Base-by-base conservation (phyloP, 1,140 invertebrate genomes). In the Holotrichia oblita region DNA sequence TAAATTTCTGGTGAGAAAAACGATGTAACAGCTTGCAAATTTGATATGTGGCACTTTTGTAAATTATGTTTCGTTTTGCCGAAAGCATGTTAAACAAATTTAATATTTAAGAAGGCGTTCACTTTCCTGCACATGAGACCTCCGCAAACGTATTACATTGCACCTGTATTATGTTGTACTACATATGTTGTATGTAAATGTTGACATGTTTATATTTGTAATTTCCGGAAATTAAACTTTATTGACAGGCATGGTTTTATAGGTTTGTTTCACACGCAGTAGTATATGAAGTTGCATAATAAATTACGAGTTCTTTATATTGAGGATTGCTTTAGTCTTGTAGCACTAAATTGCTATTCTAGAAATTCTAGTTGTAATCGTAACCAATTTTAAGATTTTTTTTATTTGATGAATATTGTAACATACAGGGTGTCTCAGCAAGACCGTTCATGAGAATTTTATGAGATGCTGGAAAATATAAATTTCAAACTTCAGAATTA, bases 21-120 rank as follows among this genome's bases (percentile, higher is more conserved):
- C 27, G 27, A 34, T 34, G 27, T 34, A 34, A 34, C 27, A 4
- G 1, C 4, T n/a, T 3, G 48, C 7, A 17, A 55, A 55, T n/a
- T 55, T 55, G 48, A n/a, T 55, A 17, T 55, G 17, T 17, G 14
- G 4, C 48, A 55, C 48, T 55, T 55, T 55, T 17, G 12, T 17
- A 55, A 55, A 55, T 55, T 55, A 55, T 55, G 14, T 22, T 22
- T 17, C 59, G 3, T 69, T 69, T 34, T 10, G 14, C 17, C 61
- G 61, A 6, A 34, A 22, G 61, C 1, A n/a, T n/a, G 22, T 69
- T 69, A 69, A 27, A 69, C 8, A 27, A 69, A 27, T 69, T 69
- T 69, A 69, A 69, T 69, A 69, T 69, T 69, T 69, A 69, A 69
- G 22, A 20, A 69, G 27, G 61, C 22, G 22, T 55, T 55, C 14